Evolutionary conservation across 2,888 invertebrate species (phyloP).

Genomic region (Nemoura dubitans): DNA sequence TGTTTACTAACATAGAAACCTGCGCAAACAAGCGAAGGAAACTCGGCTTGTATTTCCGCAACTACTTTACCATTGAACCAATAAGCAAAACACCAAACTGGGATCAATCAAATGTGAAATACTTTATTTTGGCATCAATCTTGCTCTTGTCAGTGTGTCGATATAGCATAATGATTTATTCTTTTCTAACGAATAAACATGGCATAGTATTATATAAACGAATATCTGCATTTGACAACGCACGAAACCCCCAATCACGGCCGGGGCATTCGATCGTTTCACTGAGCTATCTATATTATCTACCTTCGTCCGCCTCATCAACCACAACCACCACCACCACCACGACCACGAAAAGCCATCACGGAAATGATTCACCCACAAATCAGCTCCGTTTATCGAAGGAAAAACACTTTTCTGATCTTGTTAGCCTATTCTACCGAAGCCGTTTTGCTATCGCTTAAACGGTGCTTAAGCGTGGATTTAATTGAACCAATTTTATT

Average conservation of each 20-base stretch:
- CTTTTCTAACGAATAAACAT: background rate
- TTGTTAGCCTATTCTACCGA: no score
- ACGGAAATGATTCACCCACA: background rate
- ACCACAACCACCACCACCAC: no score
- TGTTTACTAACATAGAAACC: no score
- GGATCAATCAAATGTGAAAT: background rate
- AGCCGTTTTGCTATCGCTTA: no score
- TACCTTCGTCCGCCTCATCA: background rate
- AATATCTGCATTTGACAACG: background rate
- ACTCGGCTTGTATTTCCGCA: no score
- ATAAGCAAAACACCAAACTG: background rate
- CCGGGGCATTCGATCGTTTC: background rate
- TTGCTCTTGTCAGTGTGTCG: slow-evolving; percentile 30
- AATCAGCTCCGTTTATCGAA: no score
- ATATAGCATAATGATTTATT: slow-evolving; percentile 28
- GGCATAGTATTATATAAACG: background rate
- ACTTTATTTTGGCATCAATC: slow-evolving; percentile 19
- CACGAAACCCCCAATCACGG: background rate
- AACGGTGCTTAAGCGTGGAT: no score
- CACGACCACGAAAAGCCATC: background rate
- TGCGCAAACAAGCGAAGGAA: no score
- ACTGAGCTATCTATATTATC: background rate
- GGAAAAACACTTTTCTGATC: no score
- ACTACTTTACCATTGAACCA: background rate
- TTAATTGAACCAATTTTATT: no score